These are phyloP conservation scores for Tetragonula carbonaria DNA, from an alignment of 2,888 invertebrate genomes.

Conservation along the genomic window DNA sequence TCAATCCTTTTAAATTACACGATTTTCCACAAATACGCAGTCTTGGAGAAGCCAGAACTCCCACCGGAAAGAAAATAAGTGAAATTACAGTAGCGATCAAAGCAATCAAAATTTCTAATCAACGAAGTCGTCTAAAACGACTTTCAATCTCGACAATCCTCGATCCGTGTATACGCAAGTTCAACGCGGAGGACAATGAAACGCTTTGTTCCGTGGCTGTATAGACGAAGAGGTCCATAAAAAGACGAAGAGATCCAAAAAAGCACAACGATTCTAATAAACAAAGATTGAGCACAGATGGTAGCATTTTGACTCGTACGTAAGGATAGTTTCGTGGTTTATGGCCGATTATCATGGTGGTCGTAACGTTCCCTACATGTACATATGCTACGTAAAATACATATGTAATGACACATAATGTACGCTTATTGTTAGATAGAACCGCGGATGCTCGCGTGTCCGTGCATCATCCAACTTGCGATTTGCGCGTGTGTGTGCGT, in stretches of 20 bases:
- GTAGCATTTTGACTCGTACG: conserved; percentile 48
- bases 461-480: not conserved
- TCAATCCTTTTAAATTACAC: conserved; percentile 3
- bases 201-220: conserved; percentile 58
- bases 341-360: conserved; percentile 69
- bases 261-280: conserved; percentile 75
- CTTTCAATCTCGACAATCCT: conserved; percentile 11
- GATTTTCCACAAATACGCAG: conserved; percentile 10
- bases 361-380: conserved; percentile 66
- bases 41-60: not conserved
- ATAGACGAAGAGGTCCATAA: conserved; percentile 28
- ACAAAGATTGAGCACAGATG: conserved; percentile 81
- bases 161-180: not conserved
- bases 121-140: conserved; percentile 13
- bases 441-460: not conserved
- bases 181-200: conserved; percentile 55
- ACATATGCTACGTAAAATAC: conserved; percentile 21
- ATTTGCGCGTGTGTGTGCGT: conserved; percentile 18
- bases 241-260: conserved; percentile 43
- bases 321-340: conserved; percentile 71
- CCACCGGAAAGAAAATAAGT: conserved; percentile 6
- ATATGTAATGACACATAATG: conserved; percentile 21
- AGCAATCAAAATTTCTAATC: conserved; percentile 40
- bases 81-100: conserved; percentile 9
- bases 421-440: not conserved